phyloP scores from a whole-genome alignment of 2,113 vertebrate species.

The Ptychochromis oligacanthus region DNA sequence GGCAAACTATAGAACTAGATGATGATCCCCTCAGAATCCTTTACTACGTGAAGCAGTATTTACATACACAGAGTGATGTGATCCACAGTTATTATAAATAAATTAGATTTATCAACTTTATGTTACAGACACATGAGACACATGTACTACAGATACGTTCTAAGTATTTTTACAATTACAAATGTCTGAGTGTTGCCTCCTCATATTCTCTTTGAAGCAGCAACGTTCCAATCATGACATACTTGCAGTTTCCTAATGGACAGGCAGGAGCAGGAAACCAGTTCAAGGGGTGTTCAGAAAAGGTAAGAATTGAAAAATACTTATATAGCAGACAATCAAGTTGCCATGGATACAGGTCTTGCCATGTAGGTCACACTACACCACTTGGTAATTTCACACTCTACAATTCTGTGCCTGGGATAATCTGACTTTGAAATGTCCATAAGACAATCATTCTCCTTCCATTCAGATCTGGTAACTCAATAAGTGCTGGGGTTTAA shows the following conservation, averaged over 20 bases:
- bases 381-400: conserved; percentile 46
- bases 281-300: not conserved
- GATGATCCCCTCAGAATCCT: no score
- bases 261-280: not conserved
- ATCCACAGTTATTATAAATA: not conserved
- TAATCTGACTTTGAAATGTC: conserved; percentile 39
- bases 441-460: conserved; percentile 17
- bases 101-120: not conserved
- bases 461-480: not conserved
- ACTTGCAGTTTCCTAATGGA: not conserved
- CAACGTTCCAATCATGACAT: not conserved
- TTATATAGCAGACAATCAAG: conserved; percentile 9
- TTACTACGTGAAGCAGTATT: not conserved
- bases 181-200: not conserved
- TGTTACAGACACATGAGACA: not conserved
- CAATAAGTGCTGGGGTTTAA: not conserved
- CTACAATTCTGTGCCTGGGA: conserved; percentile 11
- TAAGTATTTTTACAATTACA: not conserved
- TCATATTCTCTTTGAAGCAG: not conserved
- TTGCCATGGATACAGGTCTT: conserved; percentile 46
- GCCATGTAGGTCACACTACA: conserved; percentile 37
- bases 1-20: not conserved
- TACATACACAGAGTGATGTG: not conserved
- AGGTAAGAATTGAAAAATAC: not conserved
- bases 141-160: not conserved